Conservation (phyloP, 2,797 vertebrate genomes). For the Pseudotriccus pelzelni region DNA sequence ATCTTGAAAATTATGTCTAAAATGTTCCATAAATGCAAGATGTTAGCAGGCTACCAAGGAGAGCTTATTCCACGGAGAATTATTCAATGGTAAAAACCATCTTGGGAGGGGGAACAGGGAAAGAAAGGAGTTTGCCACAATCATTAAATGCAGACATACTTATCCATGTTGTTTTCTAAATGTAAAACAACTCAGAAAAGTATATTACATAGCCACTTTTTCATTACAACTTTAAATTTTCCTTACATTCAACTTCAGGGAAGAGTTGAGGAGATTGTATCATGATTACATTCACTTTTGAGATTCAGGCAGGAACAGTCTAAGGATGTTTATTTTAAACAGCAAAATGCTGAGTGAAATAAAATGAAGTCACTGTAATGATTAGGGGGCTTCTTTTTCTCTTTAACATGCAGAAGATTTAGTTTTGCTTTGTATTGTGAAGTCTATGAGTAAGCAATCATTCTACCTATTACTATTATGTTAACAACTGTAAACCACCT, state of each 20-base stretch:
- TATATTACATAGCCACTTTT: background rate
- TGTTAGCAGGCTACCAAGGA: slow-evolving; percentile 1
- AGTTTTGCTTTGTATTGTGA: slow-evolving; percentile 54
- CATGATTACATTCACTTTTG: background rate
- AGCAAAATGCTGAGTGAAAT: slow-evolving; percentile 12
- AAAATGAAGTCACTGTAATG: background rate
- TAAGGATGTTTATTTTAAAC: slow-evolving; percentile 50
- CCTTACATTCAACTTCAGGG: background rate
- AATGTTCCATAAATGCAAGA: background rate
- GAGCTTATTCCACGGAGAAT: slow-evolving; percentile 27
- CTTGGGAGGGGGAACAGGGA: background rate
- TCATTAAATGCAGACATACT: background rate
- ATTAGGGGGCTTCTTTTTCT: background rate
- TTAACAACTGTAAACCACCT: slow-evolving; percentile 78
- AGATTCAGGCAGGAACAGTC: slow-evolving; percentile 1
- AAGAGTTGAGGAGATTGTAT: background rate
- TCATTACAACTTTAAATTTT: background rate
- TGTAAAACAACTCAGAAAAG: background rate
- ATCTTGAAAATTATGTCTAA: background rate
- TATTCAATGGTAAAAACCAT: slow-evolving; percentile 43
- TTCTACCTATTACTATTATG: slow-evolving; percentile 71
- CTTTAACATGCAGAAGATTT: slow-evolving; percentile 21
- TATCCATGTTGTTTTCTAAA: background rate
- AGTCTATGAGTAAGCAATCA: slow-evolving; percentile 74
- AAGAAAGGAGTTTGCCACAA: background rate